A percentile compares a stretch with the other conserved stretches of the same genome.
phyloP scores from a whole-genome alignment of 2,888 invertebrate species.

The Auanema freiburgensis region DNA sequence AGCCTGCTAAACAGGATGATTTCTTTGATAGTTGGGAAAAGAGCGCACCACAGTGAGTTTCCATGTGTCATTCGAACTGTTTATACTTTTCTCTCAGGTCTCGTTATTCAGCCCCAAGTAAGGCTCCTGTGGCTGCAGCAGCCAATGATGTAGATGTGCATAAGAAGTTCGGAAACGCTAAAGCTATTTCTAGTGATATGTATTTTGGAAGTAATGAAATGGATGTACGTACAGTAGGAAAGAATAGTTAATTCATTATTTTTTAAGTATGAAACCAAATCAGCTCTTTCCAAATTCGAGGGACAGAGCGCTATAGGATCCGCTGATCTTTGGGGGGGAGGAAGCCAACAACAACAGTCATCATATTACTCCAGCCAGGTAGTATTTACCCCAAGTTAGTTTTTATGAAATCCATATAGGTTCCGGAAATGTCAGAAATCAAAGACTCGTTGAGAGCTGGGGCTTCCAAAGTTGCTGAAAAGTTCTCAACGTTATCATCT shows the following conservation, averaged over 20 bases:
- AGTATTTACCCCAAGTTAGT: not conserved
- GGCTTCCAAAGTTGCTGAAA: slow-evolving; percentile 95
- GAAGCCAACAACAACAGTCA: slow-evolving; percentile 43
- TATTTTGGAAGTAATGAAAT: slow-evolving; percentile 78
- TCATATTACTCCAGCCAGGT: slow-evolving; percentile 6
- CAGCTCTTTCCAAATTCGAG: slow-evolving; percentile 79
- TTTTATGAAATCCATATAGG: slow-evolving; percentile 18
- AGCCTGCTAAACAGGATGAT: slow-evolving; percentile 44
- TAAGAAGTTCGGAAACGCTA: slow-evolving; percentile 94
- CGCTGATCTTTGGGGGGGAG: slow-evolving; percentile 85
- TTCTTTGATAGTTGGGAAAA: slow-evolving; percentile 59
- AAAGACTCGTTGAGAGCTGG: slow-evolving; percentile 95
- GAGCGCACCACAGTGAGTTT: slow-evolving; percentile 31
- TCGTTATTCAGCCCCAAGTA: slow-evolving; percentile 28
- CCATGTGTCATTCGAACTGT: not conserved
- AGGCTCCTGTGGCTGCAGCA: slow-evolving; percentile 21
- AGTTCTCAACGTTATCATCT: slow-evolving; percentile 78
- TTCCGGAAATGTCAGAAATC: slow-evolving; percentile 86
- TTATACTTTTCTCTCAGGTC: slow-evolving; percentile 26
- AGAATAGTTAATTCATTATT: slow-evolving; percentile 5
- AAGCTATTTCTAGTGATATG: slow-evolving; percentile 96
- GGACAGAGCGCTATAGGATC: slow-evolving; percentile 93
- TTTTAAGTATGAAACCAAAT: slow-evolving; percentile 66
- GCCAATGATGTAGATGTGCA: slow-evolving; percentile 76
- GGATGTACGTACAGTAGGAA: slow-evolving; percentile 35